Evolutionary conservation across 2,888 invertebrate genomes (phyloP).

Genomic region (Apeira syringaria): DNA sequence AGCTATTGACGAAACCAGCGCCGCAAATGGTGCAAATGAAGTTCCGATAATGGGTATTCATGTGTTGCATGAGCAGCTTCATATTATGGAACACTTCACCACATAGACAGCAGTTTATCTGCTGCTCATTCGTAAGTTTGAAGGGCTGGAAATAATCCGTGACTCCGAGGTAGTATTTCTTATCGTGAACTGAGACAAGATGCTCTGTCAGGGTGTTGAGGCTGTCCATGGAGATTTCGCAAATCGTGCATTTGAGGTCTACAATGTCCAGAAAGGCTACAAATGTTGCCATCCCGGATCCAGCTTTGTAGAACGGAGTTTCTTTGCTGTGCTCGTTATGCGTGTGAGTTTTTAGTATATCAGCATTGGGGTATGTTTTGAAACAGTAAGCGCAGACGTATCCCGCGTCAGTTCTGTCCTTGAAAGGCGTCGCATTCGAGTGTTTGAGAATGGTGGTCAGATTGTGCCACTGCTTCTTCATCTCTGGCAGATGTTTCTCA

Average conservation of each 20-base stretch:
- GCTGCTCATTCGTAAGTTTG: constrained; percentile 59
- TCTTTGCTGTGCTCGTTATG: constrained; percentile 63
- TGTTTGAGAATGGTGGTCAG: constrained; percentile 63
- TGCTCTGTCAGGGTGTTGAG: constrained; percentile 58
- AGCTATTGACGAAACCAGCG: constrained; percentile 69
- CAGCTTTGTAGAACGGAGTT: constrained; percentile 65
- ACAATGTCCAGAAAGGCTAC: constrained; percentile 72
- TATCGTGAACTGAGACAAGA: constrained; percentile 60
- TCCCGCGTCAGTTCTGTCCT: constrained; percentile 63
- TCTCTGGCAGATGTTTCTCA: constrained; percentile 30
- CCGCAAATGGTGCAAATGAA: constrained; percentile 75
- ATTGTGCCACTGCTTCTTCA: constrained; percentile 77
- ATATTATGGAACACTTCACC: constrained; percentile 67
- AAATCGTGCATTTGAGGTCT: constrained; percentile 66
- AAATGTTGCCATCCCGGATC: constrained; percentile 65
- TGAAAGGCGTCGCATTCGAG: constrained; percentile 71
- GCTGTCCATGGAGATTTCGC: constrained; percentile 53
- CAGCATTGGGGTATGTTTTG: constrained; percentile 63
- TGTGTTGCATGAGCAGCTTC: constrained; percentile 73
- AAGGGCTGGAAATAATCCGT: constrained; percentile 71
- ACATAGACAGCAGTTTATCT: constrained; percentile 68
- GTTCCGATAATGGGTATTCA: constrained; percentile 72
- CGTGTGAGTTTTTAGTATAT: constrained; percentile 48
- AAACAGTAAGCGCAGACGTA: constrained; percentile 74
- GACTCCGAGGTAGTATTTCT: constrained; percentile 60